Conservation (phyloP, 2,888 invertebrate genomes). For the Macrosiphum euphorbiae region DNA sequence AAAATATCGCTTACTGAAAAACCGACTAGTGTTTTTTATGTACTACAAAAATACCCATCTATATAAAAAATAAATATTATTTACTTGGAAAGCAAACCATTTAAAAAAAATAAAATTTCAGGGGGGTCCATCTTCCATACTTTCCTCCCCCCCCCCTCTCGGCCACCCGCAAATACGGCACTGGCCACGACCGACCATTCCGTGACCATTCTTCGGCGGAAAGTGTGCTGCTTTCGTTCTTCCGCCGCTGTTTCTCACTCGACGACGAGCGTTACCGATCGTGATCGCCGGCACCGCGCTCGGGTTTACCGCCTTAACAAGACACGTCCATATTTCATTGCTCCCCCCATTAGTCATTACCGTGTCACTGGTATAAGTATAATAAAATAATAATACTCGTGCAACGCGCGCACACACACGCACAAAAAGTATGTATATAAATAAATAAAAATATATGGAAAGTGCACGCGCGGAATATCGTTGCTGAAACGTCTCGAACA, state of each 20-base stretch:
- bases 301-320: background rate
- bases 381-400: conserved; percentile 5
- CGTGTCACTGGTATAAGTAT: background rate
- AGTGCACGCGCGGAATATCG: background rate
- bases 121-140: background rate
- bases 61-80: background rate
- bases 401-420: background rate
- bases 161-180: background rate
- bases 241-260: background rate
- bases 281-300: background rate
- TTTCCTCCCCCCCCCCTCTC: background rate
- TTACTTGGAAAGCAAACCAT: background rate
- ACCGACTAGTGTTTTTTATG: background rate
- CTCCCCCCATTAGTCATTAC: background rate
- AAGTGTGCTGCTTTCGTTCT: background rate
- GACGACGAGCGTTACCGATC: background rate
- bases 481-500: background rate
- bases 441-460: background rate
- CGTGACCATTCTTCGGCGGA: background rate
- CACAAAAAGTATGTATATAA: background rate
- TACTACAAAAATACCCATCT: background rate
- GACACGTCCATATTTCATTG: conserved; percentile 20
- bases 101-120: background rate
- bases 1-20: background rate
- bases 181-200: background rate